Conservation (phyloP, 2,113 vertebrate genomes). For the Pterocles gutturalis region DNA sequence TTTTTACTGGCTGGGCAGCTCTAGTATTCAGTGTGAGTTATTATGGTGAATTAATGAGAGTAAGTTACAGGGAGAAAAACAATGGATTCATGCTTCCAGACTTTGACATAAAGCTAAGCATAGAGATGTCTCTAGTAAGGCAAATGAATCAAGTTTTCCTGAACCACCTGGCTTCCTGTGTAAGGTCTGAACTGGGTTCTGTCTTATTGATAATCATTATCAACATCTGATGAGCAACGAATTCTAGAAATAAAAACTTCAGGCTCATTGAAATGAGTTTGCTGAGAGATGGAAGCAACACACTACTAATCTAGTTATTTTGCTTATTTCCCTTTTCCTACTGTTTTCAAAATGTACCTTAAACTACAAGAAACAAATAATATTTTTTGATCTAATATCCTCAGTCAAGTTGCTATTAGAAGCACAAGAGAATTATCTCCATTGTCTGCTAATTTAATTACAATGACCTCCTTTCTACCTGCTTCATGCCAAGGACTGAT, state of each 20-base stretch:
- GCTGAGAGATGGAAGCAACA: background rate
- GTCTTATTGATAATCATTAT: background rate
- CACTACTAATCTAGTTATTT: background rate
- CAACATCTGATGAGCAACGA: background rate
- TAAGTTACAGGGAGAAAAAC: background rate
- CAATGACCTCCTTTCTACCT: background rate
- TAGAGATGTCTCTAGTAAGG: background rate
- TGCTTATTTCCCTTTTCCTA: background rate
- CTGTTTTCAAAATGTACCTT: background rate
- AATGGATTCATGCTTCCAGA: background rate
- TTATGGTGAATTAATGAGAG: background rate
- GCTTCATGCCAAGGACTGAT: background rate
- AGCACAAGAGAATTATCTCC: background rate
- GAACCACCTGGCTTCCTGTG: background rate
- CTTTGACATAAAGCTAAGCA: background rate
- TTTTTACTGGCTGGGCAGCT: background rate
- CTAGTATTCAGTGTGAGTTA: background rate
- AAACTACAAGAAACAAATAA: background rate
- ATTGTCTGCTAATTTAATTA: constrained; percentile 11
- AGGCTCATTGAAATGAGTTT: background rate
- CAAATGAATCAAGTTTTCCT: background rate
- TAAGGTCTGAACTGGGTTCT: background rate
- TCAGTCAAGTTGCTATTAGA: background rate
- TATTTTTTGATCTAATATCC: background rate
- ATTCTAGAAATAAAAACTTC: background rate